Evolutionary conservation across 1,140 invertebrate genomes (phyloP), one percentile per base, ranked within the genome.

Genomic region (Drosophila nigromelanica): DNA sequence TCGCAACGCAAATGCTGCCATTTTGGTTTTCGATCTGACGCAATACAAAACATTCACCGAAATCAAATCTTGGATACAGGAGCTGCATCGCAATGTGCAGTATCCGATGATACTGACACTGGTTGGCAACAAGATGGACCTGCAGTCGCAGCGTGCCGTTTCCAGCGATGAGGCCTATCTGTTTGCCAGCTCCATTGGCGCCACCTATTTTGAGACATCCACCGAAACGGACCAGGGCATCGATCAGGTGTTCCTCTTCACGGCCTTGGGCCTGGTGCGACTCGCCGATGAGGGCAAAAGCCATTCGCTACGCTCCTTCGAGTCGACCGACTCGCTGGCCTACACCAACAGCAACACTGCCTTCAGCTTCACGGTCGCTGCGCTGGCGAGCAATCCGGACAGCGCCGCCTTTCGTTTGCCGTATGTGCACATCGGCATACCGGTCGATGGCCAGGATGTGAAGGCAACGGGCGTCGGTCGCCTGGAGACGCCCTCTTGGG

Each of bases 1-100:
- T 92, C 93, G 97, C 78, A 97, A 97, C 79, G 96, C 97, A 0
- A 97, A 97, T 85, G 97, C 96, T 3, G 97, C 97, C 3, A 94
- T 98, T 48, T 92, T 98, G 51, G 95, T 98, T 0, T 98, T 97
- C 91, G 97, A 98, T 92, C 94, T 98, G 45, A 97, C 97, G 0
- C 94, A 95, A 67, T 92, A 94, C 56, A 92, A 93, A 51, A 95
- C 95, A 24, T 98, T 97, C 85, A 90, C 92, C 7, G 94, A 95
- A 21, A 95, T 97, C 43, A 96, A 97, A 92, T 93, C 92, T 4
- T 98, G 97, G 97, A 95, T 97, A 2, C 94, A 94, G 80, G 96
- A 98, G 90, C 89, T 98, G 27, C 94, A 95, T 80, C 94, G 95
- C 50, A 96, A 97, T 82, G 95, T 97, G 0, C 94, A 95, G 37